These are phyloP conservation scores for Drosophila bifasciata DNA, from an alignment of 1,140 invertebrate genomes.

Conservation along the genomic window DNA sequence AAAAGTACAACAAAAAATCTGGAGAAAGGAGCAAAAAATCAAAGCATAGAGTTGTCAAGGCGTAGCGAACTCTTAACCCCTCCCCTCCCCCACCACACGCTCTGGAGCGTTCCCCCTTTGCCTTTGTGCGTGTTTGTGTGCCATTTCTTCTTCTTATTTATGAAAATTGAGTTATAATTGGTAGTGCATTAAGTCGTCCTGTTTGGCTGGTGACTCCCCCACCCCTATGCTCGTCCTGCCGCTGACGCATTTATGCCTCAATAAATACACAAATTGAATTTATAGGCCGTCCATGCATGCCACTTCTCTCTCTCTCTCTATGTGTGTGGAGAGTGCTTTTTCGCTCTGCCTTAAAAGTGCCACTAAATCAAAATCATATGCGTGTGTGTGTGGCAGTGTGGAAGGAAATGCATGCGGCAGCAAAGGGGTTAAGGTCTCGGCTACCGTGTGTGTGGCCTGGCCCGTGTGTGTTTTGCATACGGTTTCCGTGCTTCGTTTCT, in stretches of 20 bases:
- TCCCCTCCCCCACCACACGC: neutral
- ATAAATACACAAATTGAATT: slow-evolving; percentile 82
- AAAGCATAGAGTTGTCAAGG: slow-evolving; percentile 81
- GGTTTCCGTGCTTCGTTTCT: slow-evolving; percentile 58
- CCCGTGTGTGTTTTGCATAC: slow-evolving; percentile 72
- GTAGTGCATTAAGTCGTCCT: slow-evolving; percentile 79
- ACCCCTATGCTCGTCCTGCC: slow-evolving; percentile 37
- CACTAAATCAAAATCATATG: slow-evolving; percentile 83
- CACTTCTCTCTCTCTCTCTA: no score
- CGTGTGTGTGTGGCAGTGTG: neutral
- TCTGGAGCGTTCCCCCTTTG: neutral
- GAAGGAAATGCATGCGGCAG: slow-evolving; percentile 54
- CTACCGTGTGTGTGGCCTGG: slow-evolving; percentile 8
- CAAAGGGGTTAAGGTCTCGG: slow-evolving; percentile 64
- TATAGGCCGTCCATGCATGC: slow-evolving; percentile 52
- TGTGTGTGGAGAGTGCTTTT: slow-evolving; percentile 64
- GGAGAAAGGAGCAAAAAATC: slow-evolving; percentile 63
- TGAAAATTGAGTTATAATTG: slow-evolving; percentile 83
- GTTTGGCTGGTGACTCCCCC: slow-evolving; percentile 11
- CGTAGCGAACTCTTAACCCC: slow-evolving; percentile 60
- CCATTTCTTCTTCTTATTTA: slow-evolving; percentile 63
- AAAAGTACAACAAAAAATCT: slow-evolving; percentile 47
- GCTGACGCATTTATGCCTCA: slow-evolving; percentile 80
- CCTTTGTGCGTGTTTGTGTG: slow-evolving; percentile 42
- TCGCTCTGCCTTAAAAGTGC: slow-evolving; percentile 70